Percentiles rank a stretch among this genome's conserved stretches.
Conservation (phyloP, 2,797 vertebrate species). For the Acanthurus leucopareius region DNA sequence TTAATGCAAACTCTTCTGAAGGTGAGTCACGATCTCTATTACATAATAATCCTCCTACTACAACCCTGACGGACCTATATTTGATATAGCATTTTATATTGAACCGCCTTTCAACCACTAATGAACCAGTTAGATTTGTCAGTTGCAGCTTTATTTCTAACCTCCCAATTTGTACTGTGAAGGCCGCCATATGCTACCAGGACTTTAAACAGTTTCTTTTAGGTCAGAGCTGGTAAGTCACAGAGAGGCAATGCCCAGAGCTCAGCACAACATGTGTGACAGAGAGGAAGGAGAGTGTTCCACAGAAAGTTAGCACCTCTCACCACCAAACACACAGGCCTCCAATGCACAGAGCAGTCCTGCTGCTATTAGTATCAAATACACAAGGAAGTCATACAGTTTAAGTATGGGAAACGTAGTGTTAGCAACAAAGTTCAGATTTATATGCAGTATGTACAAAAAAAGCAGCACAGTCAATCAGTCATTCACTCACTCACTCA, state of each 20-base stretch:
- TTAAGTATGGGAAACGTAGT: not conserved
- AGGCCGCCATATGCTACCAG: not conserved
- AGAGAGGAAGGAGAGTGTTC: slow-evolving; percentile 35
- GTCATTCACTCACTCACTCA: no score
- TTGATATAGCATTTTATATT: not conserved
- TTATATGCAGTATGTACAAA: not conserved
- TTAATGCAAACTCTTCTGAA: slow-evolving; percentile 57
- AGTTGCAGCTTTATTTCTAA: not conserved
- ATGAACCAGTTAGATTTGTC: not conserved
- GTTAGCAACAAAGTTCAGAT: not conserved
- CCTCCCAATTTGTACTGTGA: no score
- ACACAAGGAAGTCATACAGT: slow-evolving; percentile 40
- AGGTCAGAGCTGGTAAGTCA: not conserved
- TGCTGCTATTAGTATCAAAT: slow-evolving; percentile 35
- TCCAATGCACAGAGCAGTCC: not conserved
- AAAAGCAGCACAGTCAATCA: not conserved
- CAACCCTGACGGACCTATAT: not conserved
- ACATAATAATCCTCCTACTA: not conserved
- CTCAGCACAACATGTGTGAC: not conserved
- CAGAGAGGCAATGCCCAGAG: not conserved
- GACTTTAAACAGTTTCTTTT: not conserved
- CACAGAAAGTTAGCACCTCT: slow-evolving; percentile 18
- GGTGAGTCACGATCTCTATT: slow-evolving; percentile 71
- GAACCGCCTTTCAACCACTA: not conserved
- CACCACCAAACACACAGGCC: slow-evolving; percentile 11